phyloP scores from a whole-genome alignment of 2,113 vertebrate species.

The Calyptommatus sinebrachiatus region DNA sequence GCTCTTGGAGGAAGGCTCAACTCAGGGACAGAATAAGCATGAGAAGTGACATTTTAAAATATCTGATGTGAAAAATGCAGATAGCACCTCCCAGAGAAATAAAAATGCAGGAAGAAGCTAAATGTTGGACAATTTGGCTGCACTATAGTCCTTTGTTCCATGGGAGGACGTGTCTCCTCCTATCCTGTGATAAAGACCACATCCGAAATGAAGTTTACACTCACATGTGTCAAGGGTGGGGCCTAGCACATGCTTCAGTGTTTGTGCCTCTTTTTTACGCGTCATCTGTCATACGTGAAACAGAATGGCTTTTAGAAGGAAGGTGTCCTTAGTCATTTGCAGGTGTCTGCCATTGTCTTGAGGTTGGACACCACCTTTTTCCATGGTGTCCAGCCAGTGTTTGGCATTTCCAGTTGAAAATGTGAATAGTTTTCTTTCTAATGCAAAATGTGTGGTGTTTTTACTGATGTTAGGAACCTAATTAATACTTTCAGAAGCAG shows the following conservation, averaged over 20 bases:
- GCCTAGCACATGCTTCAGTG: slow-evolving; percentile 60
- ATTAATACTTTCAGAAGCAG: slow-evolving; percentile 6
- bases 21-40: slow-evolving; percentile 76
- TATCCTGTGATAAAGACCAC: slow-evolving; percentile 47
- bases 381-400: slow-evolving; percentile 41
- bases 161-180: neutral
- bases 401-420: slow-evolving; percentile 11
- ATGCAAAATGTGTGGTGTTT: neutral
- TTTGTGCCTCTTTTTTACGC: slow-evolving; percentile 63
- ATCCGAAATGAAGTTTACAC: slow-evolving; percentile 60
- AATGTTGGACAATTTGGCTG: neutral
- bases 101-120: neutral
- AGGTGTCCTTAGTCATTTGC: slow-evolving; percentile 27
- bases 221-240: slow-evolving; percentile 61
- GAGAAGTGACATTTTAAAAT: neutral
- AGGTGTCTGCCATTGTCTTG: neutral
- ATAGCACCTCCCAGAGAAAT: neutral
- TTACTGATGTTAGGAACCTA: neutral
- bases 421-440: slow-evolving; percentile 35
- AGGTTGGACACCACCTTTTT: slow-evolving; percentile 25
- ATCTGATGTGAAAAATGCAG: neutral
- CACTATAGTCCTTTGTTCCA: neutral
- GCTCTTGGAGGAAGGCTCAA: slow-evolving; percentile 68
- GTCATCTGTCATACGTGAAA: slow-evolving; percentile 21
- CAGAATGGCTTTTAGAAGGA: slow-evolving; percentile 52